Evolutionary conservation across 2,888 invertebrate species (phyloP).

Genomic region (Lysandra bellargus): DNA sequence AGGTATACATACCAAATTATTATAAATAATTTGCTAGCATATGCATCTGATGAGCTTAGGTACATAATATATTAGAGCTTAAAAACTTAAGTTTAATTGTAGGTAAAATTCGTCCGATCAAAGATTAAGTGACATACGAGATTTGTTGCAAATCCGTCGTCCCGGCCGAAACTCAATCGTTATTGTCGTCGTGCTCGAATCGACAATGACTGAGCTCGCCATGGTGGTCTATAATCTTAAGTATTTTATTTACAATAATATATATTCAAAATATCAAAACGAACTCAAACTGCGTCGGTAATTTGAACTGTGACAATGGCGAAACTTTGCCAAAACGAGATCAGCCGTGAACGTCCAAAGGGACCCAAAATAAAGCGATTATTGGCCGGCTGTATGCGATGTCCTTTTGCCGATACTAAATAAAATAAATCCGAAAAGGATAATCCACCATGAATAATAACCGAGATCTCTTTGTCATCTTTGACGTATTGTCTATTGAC

Average conservation of each 20-base stretch:
- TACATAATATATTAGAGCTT: neutral
- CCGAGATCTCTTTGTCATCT: slow-evolving; percentile 68
- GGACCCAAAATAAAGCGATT: slow-evolving; percentile 65
- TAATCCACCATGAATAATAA: slow-evolving; percentile 78
- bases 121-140: neutral
- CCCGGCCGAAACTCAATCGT: slow-evolving; percentile 1
- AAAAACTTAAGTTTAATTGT: neutral
- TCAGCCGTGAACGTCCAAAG: slow-evolving; percentile 57
- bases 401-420: slow-evolving; percentile 62
- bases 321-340: slow-evolving; percentile 61
- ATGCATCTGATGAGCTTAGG: too few relatives aligned
- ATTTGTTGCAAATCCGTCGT: neutral
- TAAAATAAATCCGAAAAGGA: slow-evolving; percentile 60
- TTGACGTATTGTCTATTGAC: slow-evolving; percentile 73
- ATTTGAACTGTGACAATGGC: slow-evolving; percentile 60
- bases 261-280: slow-evolving; percentile 50
- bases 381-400: slow-evolving; percentile 57
- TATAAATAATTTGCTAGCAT: too few relatives aligned
- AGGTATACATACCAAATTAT: too few relatives aligned
- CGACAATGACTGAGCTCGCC: slow-evolving; percentile 35
- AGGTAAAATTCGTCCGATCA: neutral
- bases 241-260: slow-evolving; percentile 60
- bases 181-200: slow-evolving; percentile 16
- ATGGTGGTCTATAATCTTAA: slow-evolving; percentile 56
- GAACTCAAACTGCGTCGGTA: slow-evolving; percentile 58